Evolutionary conservation across 2,113 vertebrate species (phyloP).

Genomic region (Ramphastos sulfuratus): DNA sequence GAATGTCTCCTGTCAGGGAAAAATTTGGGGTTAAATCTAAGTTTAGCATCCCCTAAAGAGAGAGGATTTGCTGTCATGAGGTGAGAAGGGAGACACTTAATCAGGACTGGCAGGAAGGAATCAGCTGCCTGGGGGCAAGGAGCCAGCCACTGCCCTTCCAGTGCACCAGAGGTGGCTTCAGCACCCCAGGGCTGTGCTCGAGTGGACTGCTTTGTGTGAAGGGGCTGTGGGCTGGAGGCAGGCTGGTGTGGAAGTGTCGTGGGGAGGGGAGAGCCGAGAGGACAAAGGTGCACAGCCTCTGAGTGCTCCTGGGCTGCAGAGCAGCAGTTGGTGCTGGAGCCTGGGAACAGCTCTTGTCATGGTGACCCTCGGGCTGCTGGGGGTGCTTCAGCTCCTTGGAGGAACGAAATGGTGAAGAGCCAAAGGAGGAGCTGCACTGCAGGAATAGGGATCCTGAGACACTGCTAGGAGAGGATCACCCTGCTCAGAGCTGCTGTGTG

Average conservation of each 20-base stretch:
- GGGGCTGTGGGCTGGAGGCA: background rate
- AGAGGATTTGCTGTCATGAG: background rate
- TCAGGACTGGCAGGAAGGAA: background rate
- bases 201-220: background rate
- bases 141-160: background rate
- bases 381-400: background rate
- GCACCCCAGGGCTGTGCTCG: no score
- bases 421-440: accelerated
- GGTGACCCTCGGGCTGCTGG: background rate
- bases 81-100: accelerated
- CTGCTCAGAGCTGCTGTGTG: background rate
- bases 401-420: background rate
- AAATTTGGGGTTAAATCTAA: background rate
- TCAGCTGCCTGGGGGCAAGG: background rate
- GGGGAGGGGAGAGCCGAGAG: background rate
- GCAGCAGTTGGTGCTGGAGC: no score
- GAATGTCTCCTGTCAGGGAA: accelerated
- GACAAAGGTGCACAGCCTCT: background rate
- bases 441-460: background rate
- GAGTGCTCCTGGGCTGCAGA: background rate
- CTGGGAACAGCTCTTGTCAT: background rate
- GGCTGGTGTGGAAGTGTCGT: accelerated
- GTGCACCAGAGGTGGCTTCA: background rate
- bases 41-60: background rate
- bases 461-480: background rate